Percentiles rank a stretch among this genome's conserved stretches.
Evolutionary conservation across 1,140 invertebrate species (phyloP).

Genomic region (Procambarus clarkii): DNA sequence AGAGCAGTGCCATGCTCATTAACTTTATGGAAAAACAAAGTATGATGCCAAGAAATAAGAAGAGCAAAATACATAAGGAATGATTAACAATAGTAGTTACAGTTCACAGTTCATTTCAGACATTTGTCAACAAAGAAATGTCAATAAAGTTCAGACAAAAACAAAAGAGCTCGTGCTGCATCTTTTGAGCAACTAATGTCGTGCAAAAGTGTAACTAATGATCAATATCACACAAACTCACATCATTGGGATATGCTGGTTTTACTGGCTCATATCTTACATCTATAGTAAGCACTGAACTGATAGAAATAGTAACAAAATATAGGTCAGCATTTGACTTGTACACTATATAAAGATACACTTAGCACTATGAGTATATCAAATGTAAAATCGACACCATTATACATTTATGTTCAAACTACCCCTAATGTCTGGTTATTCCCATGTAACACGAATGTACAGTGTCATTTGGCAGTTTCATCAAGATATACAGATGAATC

Average conservation of each 20-base stretch:
- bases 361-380: constrained; percentile 46
- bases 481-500: background rate
- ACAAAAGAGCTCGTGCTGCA: background rate
- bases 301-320: constrained; percentile 28
- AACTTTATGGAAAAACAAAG: background rate
- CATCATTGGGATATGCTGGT: background rate
- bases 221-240: background rate
- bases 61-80: background rate
- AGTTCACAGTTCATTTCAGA: background rate
- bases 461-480: constrained; percentile 11
- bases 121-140: background rate
- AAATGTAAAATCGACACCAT: constrained; percentile 29
- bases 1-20: background rate
- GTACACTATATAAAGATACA: constrained; percentile 6
- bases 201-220: background rate
- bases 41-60: background rate
- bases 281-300: background rate
- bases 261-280: background rate
- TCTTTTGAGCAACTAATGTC: background rate
- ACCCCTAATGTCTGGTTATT: constrained; percentile 30
- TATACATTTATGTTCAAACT: constrained; percentile 38
- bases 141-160: background rate
- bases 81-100: background rate
- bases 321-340: constrained; percentile 1
- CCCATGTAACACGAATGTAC: background rate